Evolutionary conservation across 1,140 invertebrate genomes (phyloP), one percentile per base, ranked within the genome.

Genomic region (Hylaeus anthracinus): DNA sequence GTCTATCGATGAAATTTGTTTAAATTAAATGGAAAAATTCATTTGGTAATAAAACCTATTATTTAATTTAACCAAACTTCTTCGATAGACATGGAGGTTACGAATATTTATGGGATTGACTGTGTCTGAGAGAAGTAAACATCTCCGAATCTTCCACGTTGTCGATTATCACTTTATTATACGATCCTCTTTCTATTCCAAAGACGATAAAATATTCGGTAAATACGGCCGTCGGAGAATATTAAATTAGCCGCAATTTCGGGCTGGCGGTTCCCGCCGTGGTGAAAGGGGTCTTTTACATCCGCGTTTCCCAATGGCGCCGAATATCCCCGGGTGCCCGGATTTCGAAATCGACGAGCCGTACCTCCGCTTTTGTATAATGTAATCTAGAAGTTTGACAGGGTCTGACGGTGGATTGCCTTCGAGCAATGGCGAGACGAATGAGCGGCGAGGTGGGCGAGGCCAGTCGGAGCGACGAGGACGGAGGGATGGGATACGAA

Each of bases 341-440:
- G 65, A 70, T 75, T 81, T 81, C 72, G 77, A 86, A 78, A 84
- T 72, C 66, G 84, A 72, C 81, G 81, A 79, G 74, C 76, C 73
- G 85, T 80, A 81, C 86, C 83, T 83, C 76, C 69, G 83, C 85
- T 87, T 83, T 88, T 87, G 83, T 85, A 85, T 87, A 87, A 88
- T 85, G 82, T 87, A 88, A 87, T 87, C 81, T 83, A 81, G 69
- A 88, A 87, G 85, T 88, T 88, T 86, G 83, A 85, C 83, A 61
- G 83, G 77, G 60, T 81, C 75, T 75, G 79, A 81, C 76, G 79
- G 70, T 56, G 77, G 70, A 69, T 79, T 73, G 76, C 56, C 70
- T 56, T 58, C 70, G 26, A n/a, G 60, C 51, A 60, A 71, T 26
- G 55, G n/a, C 9, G 64, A 12, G 51, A 67, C 10, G 63, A 66